Evolutionary conservation across 2,888 invertebrate genomes (phyloP).

Genomic region (Sepiola atlantica): DNA sequence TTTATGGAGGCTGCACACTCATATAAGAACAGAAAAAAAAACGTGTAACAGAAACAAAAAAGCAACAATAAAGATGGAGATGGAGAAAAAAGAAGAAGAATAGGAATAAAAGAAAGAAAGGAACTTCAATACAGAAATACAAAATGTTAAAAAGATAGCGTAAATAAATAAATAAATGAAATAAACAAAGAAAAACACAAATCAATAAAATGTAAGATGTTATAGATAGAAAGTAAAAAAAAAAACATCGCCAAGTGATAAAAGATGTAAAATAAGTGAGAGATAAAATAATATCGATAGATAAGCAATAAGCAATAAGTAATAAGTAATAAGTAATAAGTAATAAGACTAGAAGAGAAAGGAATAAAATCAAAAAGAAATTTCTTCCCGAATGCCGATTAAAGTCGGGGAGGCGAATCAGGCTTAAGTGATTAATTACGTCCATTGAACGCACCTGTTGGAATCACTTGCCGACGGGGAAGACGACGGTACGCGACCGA

Average conservation of each 20-base stretch:
- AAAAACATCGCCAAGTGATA: neutral
- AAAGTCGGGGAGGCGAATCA: constrained; percentile 18
- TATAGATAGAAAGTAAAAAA: too few species aligned
- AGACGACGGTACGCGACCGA: neutral
- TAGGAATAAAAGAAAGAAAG: neutral
- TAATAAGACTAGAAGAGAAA: neutral
- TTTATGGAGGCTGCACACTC: too few species aligned
- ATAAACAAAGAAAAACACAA: too few species aligned
- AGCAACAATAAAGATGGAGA: neutral
- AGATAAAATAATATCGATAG: neutral
- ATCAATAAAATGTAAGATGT: neutral
- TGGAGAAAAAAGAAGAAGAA: neutral
- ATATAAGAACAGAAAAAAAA: too few species aligned
- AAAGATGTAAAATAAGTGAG: neutral
- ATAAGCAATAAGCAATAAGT: neutral
- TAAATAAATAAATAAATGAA: too few species aligned
- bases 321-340: too few species aligned
- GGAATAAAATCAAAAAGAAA: neutral
- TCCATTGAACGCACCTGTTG: constrained; percentile 8
- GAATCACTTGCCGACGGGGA: neutral
- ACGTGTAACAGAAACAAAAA: too few species aligned
- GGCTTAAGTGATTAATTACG: neutral
- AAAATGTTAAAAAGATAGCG: neutral
- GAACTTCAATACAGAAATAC: neutral
- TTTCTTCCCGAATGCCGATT: neutral